phyloP scores from a whole-genome alignment of 2,797 vertebrate genomes.

The Girardinus metallicus region DNA sequence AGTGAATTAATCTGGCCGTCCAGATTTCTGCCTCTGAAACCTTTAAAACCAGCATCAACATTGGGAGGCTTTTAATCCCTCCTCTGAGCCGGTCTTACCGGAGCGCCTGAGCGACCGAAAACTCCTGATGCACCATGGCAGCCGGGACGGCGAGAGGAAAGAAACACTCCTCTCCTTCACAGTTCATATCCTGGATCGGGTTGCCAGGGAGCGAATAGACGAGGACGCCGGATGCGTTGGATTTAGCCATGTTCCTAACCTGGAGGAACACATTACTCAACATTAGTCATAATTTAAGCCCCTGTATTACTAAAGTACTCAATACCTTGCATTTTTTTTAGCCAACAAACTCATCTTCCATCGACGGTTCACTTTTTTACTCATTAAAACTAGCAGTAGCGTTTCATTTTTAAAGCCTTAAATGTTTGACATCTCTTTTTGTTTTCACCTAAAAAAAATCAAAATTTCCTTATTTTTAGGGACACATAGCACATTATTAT shows the following conservation, averaged over 20 bases:
- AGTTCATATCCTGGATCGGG: constrained; percentile 84
- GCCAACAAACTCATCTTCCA: neutral
- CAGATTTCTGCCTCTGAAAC: neutral
- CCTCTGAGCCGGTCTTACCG: constrained; percentile 53
- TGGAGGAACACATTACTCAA: constrained; percentile 31
- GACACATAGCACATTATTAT: neutral
- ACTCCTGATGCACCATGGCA: constrained; percentile 81
- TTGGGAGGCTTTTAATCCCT: neutral
- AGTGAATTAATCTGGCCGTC: neutral
- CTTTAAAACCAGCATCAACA: constrained; percentile 11
- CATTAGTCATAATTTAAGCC: neutral
- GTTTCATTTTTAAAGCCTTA: neutral
- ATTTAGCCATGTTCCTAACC: constrained; percentile 80
- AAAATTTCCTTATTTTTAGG: neutral
- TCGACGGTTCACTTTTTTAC: neutral
- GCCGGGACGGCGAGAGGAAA: constrained; percentile 72
- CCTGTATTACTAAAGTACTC: neutral
- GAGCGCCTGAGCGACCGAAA: constrained; percentile 64
- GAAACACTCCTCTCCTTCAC: constrained; percentile 72
- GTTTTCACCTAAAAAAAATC: no score
- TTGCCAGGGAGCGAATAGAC: constrained; percentile 72
- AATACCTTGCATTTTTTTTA: neutral
- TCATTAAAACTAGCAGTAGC: neutral
- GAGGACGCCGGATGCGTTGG: constrained; percentile 79
- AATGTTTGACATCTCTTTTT: neutral